phyloP scores from a whole-genome alignment of 2,113 vertebrate species.

The Oxyura jamaicensis region DNA sequence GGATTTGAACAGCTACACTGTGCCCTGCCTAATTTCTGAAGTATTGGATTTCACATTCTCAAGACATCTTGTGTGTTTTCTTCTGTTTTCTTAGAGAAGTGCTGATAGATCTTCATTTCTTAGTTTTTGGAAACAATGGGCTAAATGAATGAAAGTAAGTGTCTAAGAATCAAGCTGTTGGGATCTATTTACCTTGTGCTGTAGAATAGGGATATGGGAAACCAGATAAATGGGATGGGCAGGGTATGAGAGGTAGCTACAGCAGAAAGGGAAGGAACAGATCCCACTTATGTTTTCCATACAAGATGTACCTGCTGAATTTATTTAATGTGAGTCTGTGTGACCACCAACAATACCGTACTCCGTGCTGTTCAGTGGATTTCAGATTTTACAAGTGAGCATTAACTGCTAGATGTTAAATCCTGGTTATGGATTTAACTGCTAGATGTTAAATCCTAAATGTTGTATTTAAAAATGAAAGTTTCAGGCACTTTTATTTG shows the following conservation, averaged over 20 bases:
- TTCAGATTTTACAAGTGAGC: not conserved
- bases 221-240: not conserved
- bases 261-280: not conserved
- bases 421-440: not conserved
- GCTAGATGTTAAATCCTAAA: not conserved
- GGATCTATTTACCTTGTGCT: not conserved
- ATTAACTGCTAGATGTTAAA: not conserved
- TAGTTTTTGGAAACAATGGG: not conserved
- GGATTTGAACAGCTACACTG: not conserved
- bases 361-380: not conserved
- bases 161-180: not conserved
- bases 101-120: not conserved
- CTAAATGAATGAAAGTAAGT: not conserved
- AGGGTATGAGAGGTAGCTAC: not conserved
- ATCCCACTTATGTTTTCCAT: not conserved
- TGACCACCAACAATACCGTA: not conserved
- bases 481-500: not conserved
- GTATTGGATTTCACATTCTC: not conserved
- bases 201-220: not conserved
- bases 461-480: not conserved
- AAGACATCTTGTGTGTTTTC: not conserved
- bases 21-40: not conserved
- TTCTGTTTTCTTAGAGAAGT: not conserved
- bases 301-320: not conserved
- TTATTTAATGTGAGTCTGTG: not conserved